Percentiles rank a stretch among this genome's conserved stretches.
Evolutionary conservation across 2,888 invertebrate species (phyloP).

Genomic region (Octonoba sinensis): DNA sequence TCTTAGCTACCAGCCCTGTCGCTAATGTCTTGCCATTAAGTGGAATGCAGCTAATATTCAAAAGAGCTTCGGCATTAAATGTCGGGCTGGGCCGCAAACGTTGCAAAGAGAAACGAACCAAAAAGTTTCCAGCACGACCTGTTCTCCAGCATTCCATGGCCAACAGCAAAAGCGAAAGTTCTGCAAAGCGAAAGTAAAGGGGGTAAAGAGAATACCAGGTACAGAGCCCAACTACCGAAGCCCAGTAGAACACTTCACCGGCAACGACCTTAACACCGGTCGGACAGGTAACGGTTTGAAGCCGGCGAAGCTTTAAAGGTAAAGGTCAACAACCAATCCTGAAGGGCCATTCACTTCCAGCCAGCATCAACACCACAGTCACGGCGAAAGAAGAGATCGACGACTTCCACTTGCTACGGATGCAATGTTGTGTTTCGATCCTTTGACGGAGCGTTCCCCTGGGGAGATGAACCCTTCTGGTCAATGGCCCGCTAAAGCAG

Average conservation of each 20-base stretch:
- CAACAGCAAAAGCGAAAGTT: constrained; percentile 39
- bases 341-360: constrained; percentile 49
- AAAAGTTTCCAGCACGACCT: constrained; percentile 22
- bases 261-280: constrained; percentile 63
- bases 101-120: background rate
- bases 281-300: constrained; percentile 62
- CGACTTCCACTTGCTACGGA: constrained; percentile 47
- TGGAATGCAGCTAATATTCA: constrained; percentile 35
- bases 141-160: constrained; percentile 49
- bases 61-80: constrained; percentile 15
- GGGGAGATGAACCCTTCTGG: constrained; percentile 47
- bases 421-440: constrained; percentile 41
- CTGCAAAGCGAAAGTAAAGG: constrained; percentile 34
- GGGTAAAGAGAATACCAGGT: constrained; percentile 52
- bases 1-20: no score
- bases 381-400: constrained; percentile 35
- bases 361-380: constrained; percentile 22
- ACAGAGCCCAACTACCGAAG: background rate
- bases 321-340: constrained; percentile 58
- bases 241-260: constrained; percentile 53
- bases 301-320: constrained; percentile 30
- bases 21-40: background rate
- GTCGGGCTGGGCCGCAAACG: constrained; percentile 10
- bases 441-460: constrained; percentile 37
- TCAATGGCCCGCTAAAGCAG: constrained; percentile 50